Evolutionary conservation across 2,888 invertebrate species (phyloP), one percentile per base, ranked within the genome.

Genomic region (Oscheius sp.): DNA sequence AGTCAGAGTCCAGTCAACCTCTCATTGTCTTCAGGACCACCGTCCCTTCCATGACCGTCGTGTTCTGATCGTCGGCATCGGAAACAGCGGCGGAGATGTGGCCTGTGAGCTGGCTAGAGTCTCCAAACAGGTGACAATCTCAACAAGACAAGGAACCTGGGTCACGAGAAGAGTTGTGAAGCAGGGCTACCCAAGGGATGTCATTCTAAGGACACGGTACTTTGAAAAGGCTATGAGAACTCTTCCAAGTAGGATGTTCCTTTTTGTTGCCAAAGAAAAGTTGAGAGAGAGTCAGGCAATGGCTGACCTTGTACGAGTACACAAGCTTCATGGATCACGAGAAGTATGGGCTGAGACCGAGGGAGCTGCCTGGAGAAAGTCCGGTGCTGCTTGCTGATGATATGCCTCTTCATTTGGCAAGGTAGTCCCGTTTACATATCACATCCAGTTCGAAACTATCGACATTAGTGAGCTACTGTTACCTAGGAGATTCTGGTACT

Each of bases 11-110:
- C 7, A 42, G 42, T 21, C 21, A 42, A 42, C 42, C 42, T 55
- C n/a, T 33, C 1, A 5, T 35, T 42, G 42, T 29, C 29, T 37
- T 48, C 21, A 71, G 72, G 72, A 72, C 51, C 72, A 72, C 21
- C 50, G 48, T 29, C 72, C 60, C 11, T 72, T 51, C 62, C 55
- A 62, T 51, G 72, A 72, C 37, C 60, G 59, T 13, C 47, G 57
- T 50, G 89, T 90, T 2, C 81, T 90, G 0, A 82, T 90, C 13
- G 87, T 90, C 2, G 90, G 90, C 84, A 80, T 90, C 37, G 90
- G 90, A 1, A 90, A 90, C 76, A 90, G 90, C 0, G 90, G 89
- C 10, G 89, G 87, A 10, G 90, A 90, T 73, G 89, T 90, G 57
- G 90, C 90, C 11, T 89, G 89, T 7, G 90, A 90, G 68, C 66